Evolutionary conservation across 2,888 invertebrate species (phyloP), one percentile per base, ranked within the genome.

Genomic region (Bugula neritina): DNA sequence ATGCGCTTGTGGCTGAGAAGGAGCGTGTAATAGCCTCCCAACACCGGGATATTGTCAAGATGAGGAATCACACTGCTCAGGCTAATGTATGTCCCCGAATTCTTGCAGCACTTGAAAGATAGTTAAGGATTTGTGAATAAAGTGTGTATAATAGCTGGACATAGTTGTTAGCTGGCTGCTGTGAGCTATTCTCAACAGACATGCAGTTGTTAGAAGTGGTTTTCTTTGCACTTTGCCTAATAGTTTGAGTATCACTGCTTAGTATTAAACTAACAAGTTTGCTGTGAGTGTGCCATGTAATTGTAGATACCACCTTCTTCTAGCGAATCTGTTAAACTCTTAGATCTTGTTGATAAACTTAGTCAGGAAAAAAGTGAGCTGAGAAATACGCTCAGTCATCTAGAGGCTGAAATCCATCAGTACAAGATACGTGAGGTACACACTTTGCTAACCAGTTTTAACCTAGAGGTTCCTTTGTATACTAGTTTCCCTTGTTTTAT

Each of bases 341-440:
- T 63, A 31, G 29, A 63, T 13, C 79, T 79, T 73, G 77, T 81
- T n/a, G 74, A 76, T 1, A 72, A 76, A 34, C 76, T 80, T 54
- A 79, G 77, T 43, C 77, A 79, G 70, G 81, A 83, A 73, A 82
- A 81, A 71, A 76, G 79, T 35, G 78, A 79, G 55, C 75, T 82
- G 52, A 76, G 79, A 35, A 76, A 76, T 54, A 76, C 75, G 0
- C 73, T 81, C 31, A 72, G 76, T 2, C 70, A 75, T 17, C 72
- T 80, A 25, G 79, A 80, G 72, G 80, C 43, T 5, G 70, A 70
- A 29, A 54, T 70, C 23, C 54, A 54, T n/a, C 35, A 31, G 10
- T 70, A 70, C 31, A 70, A 31, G 52, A 35, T 63, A 10, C 21
- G 63, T 25, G 63, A 63, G 63, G 63, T 63, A 63, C 43, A n/a